These are phyloP conservation scores for Lethrus apterus DNA, from an alignment of 1,140 invertebrate genomes.

Conservation along the genomic window DNA sequence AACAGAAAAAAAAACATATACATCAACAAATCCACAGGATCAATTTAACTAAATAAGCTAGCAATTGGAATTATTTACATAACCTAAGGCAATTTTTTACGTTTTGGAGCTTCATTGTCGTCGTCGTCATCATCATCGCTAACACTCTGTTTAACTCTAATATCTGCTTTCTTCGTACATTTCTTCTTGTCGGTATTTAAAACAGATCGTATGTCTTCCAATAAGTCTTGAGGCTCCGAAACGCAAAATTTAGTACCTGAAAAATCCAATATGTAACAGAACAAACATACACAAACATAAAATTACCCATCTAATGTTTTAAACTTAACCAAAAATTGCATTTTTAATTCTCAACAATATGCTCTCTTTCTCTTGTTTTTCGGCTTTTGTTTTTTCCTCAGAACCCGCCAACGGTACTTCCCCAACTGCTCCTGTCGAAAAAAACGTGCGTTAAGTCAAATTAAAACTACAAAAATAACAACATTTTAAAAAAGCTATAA, in stretches of 20 bases:
- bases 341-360: constrained; percentile 56
- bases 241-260: constrained; percentile 57
- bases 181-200: constrained; percentile 41
- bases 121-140: too few species aligned
- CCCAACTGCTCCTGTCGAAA: constrained; percentile 34
- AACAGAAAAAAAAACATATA: too few species aligned
- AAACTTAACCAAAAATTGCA: constrained; percentile 55
- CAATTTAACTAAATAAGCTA: too few species aligned
- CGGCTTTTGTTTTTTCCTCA: constrained; percentile 41
- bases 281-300: constrained; percentile 19
- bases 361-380: constrained; percentile 43
- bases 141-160: too few species aligned
- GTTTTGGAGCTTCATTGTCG: too few species aligned
- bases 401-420: constrained; percentile 42
- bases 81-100: too few species aligned
- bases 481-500: neutral
- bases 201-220: constrained; percentile 54
- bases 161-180: too few species aligned
- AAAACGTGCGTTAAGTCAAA: constrained; percentile 29
- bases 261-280: constrained; percentile 29
- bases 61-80: too few species aligned
- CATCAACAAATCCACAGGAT: too few species aligned
- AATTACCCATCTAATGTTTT: constrained; percentile 12
- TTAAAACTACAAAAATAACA: constrained; percentile 18
- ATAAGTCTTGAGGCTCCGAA: constrained; percentile 46